A percentile compares a stretch with the other conserved stretches of the same genome.
These are phyloP conservation scores for Sphyrna mokarran DNA, from an alignment of 2,113 vertebrate genomes.

Conservation along the genomic window DNA sequence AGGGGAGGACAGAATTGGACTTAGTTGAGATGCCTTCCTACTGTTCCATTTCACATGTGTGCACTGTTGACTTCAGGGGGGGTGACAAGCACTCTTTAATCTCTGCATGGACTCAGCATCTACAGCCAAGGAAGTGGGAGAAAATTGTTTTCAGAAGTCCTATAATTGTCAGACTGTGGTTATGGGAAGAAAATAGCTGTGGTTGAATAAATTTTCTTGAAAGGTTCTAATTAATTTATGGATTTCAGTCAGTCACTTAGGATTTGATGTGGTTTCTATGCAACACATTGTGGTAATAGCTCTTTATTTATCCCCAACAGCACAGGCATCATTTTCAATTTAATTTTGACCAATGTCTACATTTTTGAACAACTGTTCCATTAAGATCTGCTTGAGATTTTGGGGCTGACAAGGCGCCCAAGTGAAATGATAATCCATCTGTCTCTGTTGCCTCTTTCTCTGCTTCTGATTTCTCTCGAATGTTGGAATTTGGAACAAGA, in stretches of 20 bases:
- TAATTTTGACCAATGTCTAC: background rate
- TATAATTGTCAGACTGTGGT: background rate
- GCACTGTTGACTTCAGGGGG: background rate
- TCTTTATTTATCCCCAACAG: background rate
- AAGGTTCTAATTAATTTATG: constrained; percentile 13
- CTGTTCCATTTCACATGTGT: background rate
- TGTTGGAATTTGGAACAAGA: background rate
- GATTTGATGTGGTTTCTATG: background rate
- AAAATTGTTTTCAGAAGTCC: background rate
- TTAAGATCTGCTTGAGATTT: background rate
- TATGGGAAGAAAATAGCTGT: constrained; percentile 1
- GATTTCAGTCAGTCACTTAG: constrained; percentile 6
- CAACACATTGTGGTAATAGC: constrained; percentile 9
- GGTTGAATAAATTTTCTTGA: constrained; percentile 3
- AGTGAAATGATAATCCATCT: background rate
- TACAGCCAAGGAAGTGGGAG: background rate
- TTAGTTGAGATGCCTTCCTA: background rate
- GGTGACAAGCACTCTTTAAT: background rate
- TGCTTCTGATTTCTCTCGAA: background rate
- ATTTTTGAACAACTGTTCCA: background rate
- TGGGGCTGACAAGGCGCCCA: background rate
- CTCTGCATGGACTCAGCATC: background rate
- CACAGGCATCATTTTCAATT: background rate
- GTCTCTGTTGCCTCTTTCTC: background rate
- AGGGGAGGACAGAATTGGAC: background rate